These are phyloP conservation scores for Guaruba guarouba DNA, from an alignment of 2,113 vertebrate genomes.

Conservation along the genomic window DNA sequence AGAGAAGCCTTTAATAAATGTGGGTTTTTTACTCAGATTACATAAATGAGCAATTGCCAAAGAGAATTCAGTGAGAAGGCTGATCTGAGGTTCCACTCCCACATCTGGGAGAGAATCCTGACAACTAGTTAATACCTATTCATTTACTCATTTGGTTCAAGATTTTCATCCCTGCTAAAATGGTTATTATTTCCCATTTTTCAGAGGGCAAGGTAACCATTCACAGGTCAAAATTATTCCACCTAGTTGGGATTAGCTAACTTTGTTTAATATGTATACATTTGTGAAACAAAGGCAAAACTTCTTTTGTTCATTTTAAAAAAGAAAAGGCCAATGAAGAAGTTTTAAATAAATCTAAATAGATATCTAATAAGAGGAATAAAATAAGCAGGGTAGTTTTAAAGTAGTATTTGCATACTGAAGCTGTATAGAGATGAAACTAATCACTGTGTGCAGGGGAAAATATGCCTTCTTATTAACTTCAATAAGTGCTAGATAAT, in stretches of 20 bases:
- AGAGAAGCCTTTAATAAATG: not conserved
- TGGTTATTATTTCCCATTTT: not conserved
- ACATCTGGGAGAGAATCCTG: not conserved
- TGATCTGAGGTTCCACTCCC: not conserved
- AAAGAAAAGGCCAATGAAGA: not conserved
- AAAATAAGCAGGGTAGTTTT: not conserved
- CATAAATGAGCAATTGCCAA: not conserved
- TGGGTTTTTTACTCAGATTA: not conserved
- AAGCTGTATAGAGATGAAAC: not conserved
- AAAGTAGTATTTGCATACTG: not conserved
- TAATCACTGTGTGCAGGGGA: not conserved
- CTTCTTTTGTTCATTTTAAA: not conserved
- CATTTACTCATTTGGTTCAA: not conserved
- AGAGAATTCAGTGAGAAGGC: not conserved
- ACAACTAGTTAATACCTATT: not conserved
- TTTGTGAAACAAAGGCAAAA: not conserved
- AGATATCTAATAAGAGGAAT: not conserved
- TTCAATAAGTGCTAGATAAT: not conserved
- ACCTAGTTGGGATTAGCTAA: not conserved
- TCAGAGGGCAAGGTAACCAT: not conserved
- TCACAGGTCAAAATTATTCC: not conserved
- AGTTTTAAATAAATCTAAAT: not conserved
- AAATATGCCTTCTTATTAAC: not conserved
- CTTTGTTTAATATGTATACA: not conserved
- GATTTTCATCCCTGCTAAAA: not conserved